Evolutionary conservation across 2,888 invertebrate species (phyloP), one percentile per base, ranked within the genome.

Genomic region (Coecobrya sp.): DNA sequence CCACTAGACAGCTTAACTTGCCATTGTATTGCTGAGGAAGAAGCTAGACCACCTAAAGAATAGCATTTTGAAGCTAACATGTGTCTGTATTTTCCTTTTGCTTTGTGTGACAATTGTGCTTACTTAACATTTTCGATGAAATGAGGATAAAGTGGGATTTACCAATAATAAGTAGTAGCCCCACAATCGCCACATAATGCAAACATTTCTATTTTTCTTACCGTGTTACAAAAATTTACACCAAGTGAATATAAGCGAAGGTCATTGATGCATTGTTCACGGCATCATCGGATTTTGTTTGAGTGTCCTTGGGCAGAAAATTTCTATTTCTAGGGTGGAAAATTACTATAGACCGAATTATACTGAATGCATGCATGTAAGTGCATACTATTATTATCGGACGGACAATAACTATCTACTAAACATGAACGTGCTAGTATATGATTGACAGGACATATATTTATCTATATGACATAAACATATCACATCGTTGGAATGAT

Each of bases 71-170:
- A 70, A 70, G 22, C n/a, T 0, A 22, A 62, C 62, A 62, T 62
- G 8, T 62, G 22, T 22, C 25, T 73, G 73, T 1, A 27, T 13
- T 36, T 36, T 36, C 0, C 73, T 73, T 13, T 19, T 22, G 5
- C 10, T 25, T 30, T n/a, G 42, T 27, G 73, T 42, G 36, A 70
- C 11, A 10, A 19, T 45, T 73, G 42, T 25, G 76, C 76, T 76
- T 49, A 19, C 76, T 45, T 49, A 49, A 45, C 76, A 76, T 76
- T 76, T 76, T 76, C 45, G 76, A 49, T 76, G 25, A 76, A 76
- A 49, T 76, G 76, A 49, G 49, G 76, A 76, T 76, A 76, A 76
- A 76, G 27, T 11, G 49, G 76, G 76, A 76, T 76, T 49, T 76
- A 25, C 49, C 76, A 76, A 49, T 25, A 76, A 76, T 76, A 76